A percentile compares a stretch with the other conserved stretches of the same genome.
phyloP scores from a whole-genome alignment of 2,113 vertebrate genomes.

The Gallinago paraguaiae region DNA sequence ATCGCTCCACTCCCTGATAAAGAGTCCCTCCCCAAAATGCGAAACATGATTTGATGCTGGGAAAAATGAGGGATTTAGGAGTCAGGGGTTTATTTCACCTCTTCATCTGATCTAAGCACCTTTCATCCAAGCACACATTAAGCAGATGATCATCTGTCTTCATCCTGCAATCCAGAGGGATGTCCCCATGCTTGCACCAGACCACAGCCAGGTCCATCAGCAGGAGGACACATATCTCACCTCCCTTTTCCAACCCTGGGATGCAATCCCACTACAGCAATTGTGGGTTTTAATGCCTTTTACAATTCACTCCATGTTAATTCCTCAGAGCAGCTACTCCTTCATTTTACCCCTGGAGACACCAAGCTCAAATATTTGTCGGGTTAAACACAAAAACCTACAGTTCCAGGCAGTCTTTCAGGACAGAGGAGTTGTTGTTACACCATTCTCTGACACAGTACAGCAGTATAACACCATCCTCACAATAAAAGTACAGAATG shows the following conservation, averaged over 20 bases:
- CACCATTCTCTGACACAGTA: not conserved
- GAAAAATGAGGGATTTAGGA: not conserved
- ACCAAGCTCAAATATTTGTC: not conserved
- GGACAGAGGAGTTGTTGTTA: slow-evolving; percentile 1
- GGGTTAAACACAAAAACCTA: not conserved
- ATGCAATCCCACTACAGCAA: not conserved
- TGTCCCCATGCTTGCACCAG: not conserved
- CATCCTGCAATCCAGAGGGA: not conserved
- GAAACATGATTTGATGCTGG: not conserved
- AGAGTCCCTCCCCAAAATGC: too few species aligned
- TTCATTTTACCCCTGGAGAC: not conserved
- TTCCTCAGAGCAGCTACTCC: not conserved
- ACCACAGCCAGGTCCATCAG: not conserved
- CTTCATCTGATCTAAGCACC: not conserved
- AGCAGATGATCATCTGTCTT: not conserved
- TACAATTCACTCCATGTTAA: not conserved
- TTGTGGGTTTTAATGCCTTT: not conserved
- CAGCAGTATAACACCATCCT: not conserved
- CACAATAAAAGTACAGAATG: not conserved
- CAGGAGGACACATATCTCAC: not conserved
- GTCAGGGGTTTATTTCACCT: rapidly evolving
- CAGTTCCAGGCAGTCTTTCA: not conserved
- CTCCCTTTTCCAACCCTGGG: rapidly evolving
- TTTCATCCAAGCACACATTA: not conserved
- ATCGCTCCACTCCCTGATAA: too few species aligned